Percentiles rank a stretch among this genome's conserved stretches.
Evolutionary conservation across 2,113 vertebrate species (phyloP).

Genomic region (Coregonus clupeaformis): DNA sequence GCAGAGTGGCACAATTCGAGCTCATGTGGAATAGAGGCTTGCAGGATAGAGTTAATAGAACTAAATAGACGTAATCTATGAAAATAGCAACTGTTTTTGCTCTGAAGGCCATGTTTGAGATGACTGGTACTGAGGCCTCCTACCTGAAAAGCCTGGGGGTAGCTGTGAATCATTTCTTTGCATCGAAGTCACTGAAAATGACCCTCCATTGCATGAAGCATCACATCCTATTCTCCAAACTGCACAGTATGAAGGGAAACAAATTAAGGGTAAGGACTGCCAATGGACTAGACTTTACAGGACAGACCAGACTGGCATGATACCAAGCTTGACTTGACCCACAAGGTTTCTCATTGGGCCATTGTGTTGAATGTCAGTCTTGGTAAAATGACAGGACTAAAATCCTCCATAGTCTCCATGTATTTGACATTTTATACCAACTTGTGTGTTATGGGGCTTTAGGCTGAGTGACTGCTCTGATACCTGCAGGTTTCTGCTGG

Average conservation of each 20-base stretch:
- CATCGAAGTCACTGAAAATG: conserved; percentile 49
- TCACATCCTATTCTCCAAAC: conserved; percentile 79
- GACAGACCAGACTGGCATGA: too few relatives aligned
- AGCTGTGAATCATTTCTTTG: conserved; percentile 68
- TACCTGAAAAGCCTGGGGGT: conserved; percentile 76
- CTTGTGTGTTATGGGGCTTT: too few relatives aligned
- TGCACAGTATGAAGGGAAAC: conserved; percentile 58
- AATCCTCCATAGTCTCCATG: neutral
- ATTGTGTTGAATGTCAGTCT: too few relatives aligned
- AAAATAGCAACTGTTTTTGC: conserved; percentile 1
- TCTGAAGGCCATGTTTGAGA: conserved; percentile 75
- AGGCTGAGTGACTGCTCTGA: neutral
- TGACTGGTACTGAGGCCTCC: conserved; percentile 77
- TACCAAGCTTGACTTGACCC: too few relatives aligned
- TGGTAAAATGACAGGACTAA: neutral
- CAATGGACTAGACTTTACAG: neutral
- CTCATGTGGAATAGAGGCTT: too few relatives aligned
- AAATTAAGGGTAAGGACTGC: conserved; percentile 65
- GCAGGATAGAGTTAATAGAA: too few relatives aligned
- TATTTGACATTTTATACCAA: neutral
- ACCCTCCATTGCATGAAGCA: conserved; percentile 64
- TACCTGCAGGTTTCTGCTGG: conserved; percentile 70
- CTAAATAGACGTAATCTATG: too few relatives aligned
- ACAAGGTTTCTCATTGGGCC: too few relatives aligned
- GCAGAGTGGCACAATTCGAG: conserved; percentile 52